These are phyloP conservation scores for Upupa epops DNA, from an alignment of 2,113 vertebrate genomes.

Conservation along the genomic window DNA sequence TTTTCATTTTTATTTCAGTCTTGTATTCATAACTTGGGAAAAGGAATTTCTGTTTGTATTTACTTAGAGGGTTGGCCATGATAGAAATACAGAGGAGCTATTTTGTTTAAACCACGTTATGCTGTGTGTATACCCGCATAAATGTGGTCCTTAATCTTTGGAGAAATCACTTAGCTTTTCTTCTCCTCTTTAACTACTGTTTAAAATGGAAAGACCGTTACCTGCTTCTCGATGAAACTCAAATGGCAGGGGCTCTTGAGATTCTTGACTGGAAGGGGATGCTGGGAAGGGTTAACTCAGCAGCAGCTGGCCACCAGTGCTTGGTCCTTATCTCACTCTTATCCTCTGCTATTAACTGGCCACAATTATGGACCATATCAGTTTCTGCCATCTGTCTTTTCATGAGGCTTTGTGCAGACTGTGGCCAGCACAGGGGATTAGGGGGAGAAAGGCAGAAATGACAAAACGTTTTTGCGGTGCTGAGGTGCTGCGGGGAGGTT, in stretches of 20 bases:
- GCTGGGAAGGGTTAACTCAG: constrained; percentile 57
- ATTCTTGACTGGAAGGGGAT: background rate
- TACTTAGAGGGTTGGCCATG: background rate
- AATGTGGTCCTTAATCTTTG: background rate
- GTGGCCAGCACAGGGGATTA: constrained; percentile 71
- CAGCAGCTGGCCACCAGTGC: constrained; percentile 67
- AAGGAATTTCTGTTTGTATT: background rate
- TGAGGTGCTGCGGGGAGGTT: background rate
- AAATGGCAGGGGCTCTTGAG: accelerated
- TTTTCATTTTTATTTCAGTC: background rate
- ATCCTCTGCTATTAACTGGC: constrained; percentile 63
- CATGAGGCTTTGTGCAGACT: constrained; percentile 20
- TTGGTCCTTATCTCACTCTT: constrained; percentile 60
- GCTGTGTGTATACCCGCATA: background rate
- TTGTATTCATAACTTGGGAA: background rate
- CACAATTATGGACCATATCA: constrained; percentile 45
- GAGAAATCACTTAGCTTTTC: background rate
- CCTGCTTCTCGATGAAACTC: background rate
- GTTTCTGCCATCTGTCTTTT: constrained; percentile 76
- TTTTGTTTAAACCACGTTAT: background rate
- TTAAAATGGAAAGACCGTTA: background rate
- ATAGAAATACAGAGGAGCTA: background rate
- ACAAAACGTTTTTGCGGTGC: constrained; percentile 16
- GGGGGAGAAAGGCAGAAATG: constrained; percentile 55
- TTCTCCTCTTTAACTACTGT: background rate